phyloP scores from a whole-genome alignment of 2,888 invertebrate species.

The Idaea dimidiata region DNA sequence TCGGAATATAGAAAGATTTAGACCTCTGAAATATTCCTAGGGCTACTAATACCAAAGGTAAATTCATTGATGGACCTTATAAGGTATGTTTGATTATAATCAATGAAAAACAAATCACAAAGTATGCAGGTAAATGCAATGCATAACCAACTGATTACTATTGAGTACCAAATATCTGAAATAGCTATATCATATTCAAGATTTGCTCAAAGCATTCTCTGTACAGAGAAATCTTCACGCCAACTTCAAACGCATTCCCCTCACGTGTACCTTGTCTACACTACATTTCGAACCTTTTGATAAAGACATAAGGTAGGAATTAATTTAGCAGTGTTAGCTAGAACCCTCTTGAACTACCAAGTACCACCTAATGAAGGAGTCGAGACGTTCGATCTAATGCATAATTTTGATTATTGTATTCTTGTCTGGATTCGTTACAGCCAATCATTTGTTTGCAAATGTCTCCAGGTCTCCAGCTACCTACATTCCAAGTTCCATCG shows the following conservation, averaged over 20 bases:
- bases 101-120: too few species aligned
- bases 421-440: conserved; percentile 5
- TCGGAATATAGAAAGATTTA: too few species aligned
- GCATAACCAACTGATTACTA: not conserved
- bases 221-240: conserved; percentile 32
- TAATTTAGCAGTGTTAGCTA: conserved; percentile 1
- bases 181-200: conserved; percentile 13
- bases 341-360: conserved; percentile 21
- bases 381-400: conserved; percentile 27
- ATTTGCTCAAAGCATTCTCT: conserved; percentile 15
- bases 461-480: too few species aligned
- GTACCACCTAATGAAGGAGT: conserved; percentile 49
- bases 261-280: conserved; percentile 35
- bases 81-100: too few species aligned
- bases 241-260: conserved; percentile 40
- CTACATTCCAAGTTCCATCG: too few species aligned
- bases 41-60: too few species aligned
- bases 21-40: too few species aligned
- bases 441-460: too few species aligned
- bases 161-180: not conserved
- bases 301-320: not conserved
- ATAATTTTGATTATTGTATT: conserved; percentile 21
- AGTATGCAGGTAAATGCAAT: not conserved
- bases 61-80: too few species aligned
- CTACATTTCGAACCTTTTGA: not conserved